A percentile compares a stretch with the other conserved stretches of the same genome.
Conservation (phyloP, 2,113 vertebrate species). For the Zosterops pallidus region DNA sequence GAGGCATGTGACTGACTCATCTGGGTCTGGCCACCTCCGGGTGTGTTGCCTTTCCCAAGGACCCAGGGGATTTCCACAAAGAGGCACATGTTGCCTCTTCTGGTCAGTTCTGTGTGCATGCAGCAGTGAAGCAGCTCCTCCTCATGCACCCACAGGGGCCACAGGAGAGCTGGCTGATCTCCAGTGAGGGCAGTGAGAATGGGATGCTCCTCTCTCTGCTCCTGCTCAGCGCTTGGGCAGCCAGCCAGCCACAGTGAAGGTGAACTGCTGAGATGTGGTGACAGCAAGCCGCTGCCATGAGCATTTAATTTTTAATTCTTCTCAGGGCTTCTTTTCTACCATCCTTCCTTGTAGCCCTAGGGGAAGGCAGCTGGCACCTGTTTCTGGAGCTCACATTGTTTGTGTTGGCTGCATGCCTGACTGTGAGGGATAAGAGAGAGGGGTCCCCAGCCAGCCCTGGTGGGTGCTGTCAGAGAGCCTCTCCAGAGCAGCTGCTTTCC, state of each 20-base stretch:
- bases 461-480: neutral
- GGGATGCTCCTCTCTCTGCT: neutral
- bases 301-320: constrained; percentile 31
- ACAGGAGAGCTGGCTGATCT: neutral
- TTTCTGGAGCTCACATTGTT: neutral
- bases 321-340: neutral
- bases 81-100: rapidly evolving
- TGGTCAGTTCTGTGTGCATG: no score
- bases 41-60: rapidly evolving
- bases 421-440: neutral
- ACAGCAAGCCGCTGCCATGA: neutral
- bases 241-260: neutral
- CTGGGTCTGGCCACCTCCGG: neutral
- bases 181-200: neutral
- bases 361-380: neutral
- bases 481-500: neutral
- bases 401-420: neutral
- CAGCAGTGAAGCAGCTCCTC: neutral
- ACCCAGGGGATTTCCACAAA: neutral
- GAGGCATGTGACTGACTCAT: neutral
- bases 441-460: neutral
- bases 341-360: neutral
- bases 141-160: neutral
- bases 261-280: neutral
- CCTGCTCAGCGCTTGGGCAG: rapidly evolving